Evolutionary conservation across 2,797 vertebrate species (phyloP).

Genomic region (Pseudochaenichthys georgianus): DNA sequence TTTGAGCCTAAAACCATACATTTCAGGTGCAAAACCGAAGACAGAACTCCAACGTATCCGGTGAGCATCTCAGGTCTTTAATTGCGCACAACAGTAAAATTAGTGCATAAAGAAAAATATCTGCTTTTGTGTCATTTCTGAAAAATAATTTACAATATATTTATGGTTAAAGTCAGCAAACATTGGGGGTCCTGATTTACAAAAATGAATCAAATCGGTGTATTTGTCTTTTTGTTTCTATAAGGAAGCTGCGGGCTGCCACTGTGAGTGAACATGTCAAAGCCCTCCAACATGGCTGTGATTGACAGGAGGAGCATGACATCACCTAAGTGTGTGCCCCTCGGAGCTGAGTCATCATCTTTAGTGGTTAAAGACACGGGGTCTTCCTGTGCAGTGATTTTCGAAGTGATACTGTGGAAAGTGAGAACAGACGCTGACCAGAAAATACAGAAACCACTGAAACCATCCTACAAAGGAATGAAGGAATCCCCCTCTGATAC

Average conservation of each 20-base stretch:
- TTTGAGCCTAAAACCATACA: no score
- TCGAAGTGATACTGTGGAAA: background rate
- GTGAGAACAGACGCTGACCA: background rate
- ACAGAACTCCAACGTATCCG: no score
- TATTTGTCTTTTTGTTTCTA: background rate
- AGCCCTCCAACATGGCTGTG: background rate
- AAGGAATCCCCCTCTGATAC: background rate
- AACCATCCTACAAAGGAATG: conserved; percentile 29
- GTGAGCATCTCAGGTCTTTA: no score
- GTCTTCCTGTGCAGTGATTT: conserved; percentile 11
- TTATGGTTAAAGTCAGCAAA: no score
- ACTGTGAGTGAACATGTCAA: background rate
- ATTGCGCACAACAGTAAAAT: no score
- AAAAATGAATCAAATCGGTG: background rate
- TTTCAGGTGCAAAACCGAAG: no score
- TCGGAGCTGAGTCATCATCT: conserved; percentile 13
- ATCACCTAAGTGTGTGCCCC: background rate
- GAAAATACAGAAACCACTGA: conserved; percentile 26
- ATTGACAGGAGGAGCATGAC: background rate
- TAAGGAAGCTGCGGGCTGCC: background rate
- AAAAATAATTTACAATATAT: no score
- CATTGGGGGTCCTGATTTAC: background rate
- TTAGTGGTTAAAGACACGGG: background rate
- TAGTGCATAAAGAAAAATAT: no score
- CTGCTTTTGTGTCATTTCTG: no score